phyloP scores from a whole-genome alignment of 2,113 vertebrate species.

The Turnix velox region DNA sequence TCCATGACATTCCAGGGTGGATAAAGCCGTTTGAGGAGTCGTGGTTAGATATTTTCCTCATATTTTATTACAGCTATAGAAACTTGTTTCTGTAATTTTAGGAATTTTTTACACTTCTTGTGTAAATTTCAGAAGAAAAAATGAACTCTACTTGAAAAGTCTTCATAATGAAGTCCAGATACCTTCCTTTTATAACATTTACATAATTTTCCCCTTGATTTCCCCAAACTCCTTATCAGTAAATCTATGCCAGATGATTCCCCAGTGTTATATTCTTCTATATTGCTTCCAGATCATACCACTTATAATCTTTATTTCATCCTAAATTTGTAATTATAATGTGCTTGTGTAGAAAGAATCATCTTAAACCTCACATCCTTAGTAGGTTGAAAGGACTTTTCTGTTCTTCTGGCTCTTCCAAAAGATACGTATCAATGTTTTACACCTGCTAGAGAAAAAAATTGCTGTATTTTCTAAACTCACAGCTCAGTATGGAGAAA shows the following conservation, averaged over 20 bases:
- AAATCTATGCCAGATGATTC: not conserved
- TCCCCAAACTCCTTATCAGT: not conserved
- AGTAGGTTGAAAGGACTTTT: not conserved
- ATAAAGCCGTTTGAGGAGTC: not conserved
- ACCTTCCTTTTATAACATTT: not conserved
- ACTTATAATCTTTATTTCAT: not conserved
- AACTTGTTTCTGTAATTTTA: too few species aligned
- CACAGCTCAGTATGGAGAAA: not conserved
- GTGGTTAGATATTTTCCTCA: not conserved
- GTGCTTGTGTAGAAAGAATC: too few species aligned
- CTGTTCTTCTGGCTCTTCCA: not conserved
- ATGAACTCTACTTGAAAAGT: not conserved
- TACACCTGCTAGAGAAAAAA: not conserved
- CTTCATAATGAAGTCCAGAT: not conserved
- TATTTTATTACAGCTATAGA: not conserved
- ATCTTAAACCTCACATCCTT: not conserved
- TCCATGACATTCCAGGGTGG: not conserved
- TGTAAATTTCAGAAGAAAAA: not conserved
- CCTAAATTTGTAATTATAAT: not conserved
- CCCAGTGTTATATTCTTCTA: not conserved
- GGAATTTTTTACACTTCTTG: too few species aligned
- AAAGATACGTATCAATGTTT: not conserved
- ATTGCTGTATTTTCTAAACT: not conserved
- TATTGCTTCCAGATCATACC: not conserved
- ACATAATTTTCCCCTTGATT: rapidly evolving